phyloP scores from a whole-genome alignment of 1,140 invertebrate species.

The Drosophila ogumai region DNA sequence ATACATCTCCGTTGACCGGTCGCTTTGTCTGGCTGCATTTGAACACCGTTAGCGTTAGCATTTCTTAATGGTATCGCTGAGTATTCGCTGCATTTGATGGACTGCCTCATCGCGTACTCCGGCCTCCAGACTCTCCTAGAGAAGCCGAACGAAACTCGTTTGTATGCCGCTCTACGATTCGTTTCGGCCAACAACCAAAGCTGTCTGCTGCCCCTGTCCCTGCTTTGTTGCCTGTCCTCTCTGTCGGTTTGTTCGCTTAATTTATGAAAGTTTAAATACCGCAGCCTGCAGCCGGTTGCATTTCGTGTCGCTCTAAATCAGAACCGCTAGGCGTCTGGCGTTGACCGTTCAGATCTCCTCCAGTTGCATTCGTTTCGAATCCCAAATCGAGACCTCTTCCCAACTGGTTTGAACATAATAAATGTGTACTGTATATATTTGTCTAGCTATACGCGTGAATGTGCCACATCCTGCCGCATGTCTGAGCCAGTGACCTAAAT shows the following conservation, averaged over 20 bases:
- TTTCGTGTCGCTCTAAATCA: conserved; percentile 76
- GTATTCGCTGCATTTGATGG: conserved; percentile 57
- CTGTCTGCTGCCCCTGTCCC: conserved; percentile 21
- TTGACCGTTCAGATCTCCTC: conserved; percentile 1
- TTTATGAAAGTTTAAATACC: conserved; percentile 81
- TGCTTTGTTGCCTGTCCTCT: conserved; percentile 11
- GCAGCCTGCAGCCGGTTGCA: conserved; percentile 57
- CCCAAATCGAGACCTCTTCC: conserved; percentile 15
- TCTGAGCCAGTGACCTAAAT: conserved; percentile 76
- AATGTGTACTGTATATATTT: conserved; percentile 74
- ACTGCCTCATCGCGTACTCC: conserved; percentile 32
- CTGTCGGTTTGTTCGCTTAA: conserved; percentile 47
- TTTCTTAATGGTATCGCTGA: conserved; percentile 63
- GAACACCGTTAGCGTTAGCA: conserved; percentile 72
- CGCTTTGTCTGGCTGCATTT: conserved; percentile 66
- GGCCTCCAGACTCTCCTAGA: conserved; percentile 18
- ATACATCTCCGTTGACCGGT: conserved; percentile 32
- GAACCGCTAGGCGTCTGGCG: conserved; percentile 69
- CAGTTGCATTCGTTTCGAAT: conserved; percentile 5
- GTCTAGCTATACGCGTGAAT: conserved; percentile 27
- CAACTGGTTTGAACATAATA: conserved; percentile 75
- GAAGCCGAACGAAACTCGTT: conserved; percentile 58
- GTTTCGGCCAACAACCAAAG: conserved; percentile 52
- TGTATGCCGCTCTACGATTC: conserved; percentile 58
- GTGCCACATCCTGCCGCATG: conserved; percentile 61